Percentiles rank a stretch among this genome's conserved stretches.
Conservation (phyloP, 2,113 vertebrate genomes). For the Dromaius novaehollandiae region DNA sequence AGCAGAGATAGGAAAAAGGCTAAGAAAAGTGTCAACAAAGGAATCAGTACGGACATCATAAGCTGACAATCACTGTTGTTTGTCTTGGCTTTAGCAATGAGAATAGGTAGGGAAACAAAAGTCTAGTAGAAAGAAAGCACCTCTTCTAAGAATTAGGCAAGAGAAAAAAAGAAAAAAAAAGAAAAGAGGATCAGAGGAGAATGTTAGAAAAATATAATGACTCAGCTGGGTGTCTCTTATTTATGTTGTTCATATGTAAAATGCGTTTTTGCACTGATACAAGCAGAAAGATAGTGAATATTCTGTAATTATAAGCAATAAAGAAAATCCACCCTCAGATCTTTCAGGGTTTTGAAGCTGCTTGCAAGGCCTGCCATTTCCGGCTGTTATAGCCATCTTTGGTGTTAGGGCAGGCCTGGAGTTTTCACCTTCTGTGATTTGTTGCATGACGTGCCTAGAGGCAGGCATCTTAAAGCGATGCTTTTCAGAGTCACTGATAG, state of each 20-base stretch:
- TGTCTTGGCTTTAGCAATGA: neutral
- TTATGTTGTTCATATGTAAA: slow-evolving; percentile 3
- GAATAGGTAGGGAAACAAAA: neutral
- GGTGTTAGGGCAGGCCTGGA: neutral
- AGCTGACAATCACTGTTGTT: neutral
- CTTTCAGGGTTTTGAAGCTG: slow-evolving; percentile 15
- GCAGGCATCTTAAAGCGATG: neutral
- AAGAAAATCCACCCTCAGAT: neutral
- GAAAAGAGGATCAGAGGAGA: neutral
- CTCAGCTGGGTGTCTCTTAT: neutral
- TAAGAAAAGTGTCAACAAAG: neutral
- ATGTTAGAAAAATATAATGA: neutral
- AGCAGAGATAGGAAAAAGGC: neutral
- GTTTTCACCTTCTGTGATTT: slow-evolving; percentile 20
- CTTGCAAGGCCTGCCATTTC: slow-evolving; percentile 8
- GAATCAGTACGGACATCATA: neutral
- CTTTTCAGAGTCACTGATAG: neutral
- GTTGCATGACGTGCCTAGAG: neutral
- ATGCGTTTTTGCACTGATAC: neutral
- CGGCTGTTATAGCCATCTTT: neutral
- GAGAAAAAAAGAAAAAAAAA: neutral
- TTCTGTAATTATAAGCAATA: neutral
- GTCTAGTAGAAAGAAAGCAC: neutral
- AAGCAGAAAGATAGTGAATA: neutral
- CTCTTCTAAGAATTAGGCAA: neutral